Base-by-base conservation (phyloP, 2,888 invertebrate species). In the Conops quadrifasciatus region DNA sequence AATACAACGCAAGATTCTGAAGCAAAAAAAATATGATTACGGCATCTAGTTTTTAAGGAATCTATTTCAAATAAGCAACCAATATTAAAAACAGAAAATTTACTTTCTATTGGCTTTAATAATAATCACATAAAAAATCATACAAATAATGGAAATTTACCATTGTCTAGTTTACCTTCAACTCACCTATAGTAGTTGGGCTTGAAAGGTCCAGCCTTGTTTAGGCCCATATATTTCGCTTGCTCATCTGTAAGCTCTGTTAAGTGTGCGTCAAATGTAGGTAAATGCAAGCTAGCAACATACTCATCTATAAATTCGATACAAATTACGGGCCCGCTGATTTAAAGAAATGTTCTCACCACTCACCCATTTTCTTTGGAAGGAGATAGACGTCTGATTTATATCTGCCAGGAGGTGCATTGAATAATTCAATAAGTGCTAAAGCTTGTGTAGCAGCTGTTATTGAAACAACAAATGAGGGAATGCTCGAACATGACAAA, bases 171-270 rank as follows among this genome's bases (percentile, higher is more conserved):
- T 67, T 67, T 67, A 67, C 56, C 58, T 67, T 58, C 58, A 24
- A 67, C 67, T 67, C 58, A 98, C 91, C 98, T 93, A 87, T 98
- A 98, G 87, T 98, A 97, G 87, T 97, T 98, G 75, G 98, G 98
- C 88, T 98, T 98, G 88, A 98, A 98, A 58, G 98, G 98, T 64
- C 98, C 98, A 67, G 96, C 95, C 88, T 98, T 98, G 85, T 96
- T 96, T 45, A 98, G 91, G 74, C 98, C 98, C 89, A 98, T 91
- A 84, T 98, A 98, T 85, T 97, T 97, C 60, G 97, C 97, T 87
- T 98, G 98, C 81, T 98, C 98, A 85, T 98, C 98, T 4, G 93
- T 91, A 67, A 98, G 88, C 84, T 98, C 98, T 0, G 98, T 98
- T 78, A 98, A 89, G 83, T 98, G 97, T 24, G 98, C 98, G 88